Evolutionary conservation across 2,113 vertebrate species (phyloP).

Genomic region (Arvicanthis niloticus): DNA sequence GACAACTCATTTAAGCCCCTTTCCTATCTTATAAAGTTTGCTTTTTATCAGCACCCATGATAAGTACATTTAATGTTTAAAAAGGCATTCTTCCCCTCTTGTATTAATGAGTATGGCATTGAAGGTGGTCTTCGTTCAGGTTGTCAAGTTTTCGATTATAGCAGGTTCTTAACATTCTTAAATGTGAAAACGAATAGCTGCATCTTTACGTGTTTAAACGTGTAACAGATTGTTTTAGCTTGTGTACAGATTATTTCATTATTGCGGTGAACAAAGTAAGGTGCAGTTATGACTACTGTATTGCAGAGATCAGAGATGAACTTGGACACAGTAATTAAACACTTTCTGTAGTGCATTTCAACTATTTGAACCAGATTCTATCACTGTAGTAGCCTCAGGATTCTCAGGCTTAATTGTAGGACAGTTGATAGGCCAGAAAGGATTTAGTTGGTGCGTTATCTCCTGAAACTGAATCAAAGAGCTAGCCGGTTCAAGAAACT

Average conservation of each 20-base stretch:
- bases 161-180: not conserved
- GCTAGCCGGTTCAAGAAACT: not conserved
- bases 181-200: not conserved
- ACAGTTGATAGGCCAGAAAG: not conserved
- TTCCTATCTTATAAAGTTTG: not conserved
- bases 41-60: not conserved
- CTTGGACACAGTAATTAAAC: not conserved
- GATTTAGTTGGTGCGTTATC: not conserved
- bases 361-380: slow-evolving; percentile 47
- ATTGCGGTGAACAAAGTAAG: slow-evolving; percentile 31
- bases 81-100: not conserved
- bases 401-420: slow-evolving; percentile 46
- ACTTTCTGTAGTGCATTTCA: not conserved
- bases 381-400: not conserved
- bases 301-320: slow-evolving; percentile 25
- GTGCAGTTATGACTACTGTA: not conserved
- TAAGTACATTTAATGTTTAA: slow-evolving; percentile 37
- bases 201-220: slow-evolving; percentile 13
- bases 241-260: slow-evolving; percentile 7
- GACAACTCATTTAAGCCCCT: not conserved
- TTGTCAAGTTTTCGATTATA: slow-evolving; percentile 9
- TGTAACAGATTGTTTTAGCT: not conserved
- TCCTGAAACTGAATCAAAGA: not conserved
- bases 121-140: not conserved
- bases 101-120: not conserved